Evolutionary conservation across 2,113 vertebrate genomes (phyloP).

Genomic region (Tragulus kanchil): DNA sequence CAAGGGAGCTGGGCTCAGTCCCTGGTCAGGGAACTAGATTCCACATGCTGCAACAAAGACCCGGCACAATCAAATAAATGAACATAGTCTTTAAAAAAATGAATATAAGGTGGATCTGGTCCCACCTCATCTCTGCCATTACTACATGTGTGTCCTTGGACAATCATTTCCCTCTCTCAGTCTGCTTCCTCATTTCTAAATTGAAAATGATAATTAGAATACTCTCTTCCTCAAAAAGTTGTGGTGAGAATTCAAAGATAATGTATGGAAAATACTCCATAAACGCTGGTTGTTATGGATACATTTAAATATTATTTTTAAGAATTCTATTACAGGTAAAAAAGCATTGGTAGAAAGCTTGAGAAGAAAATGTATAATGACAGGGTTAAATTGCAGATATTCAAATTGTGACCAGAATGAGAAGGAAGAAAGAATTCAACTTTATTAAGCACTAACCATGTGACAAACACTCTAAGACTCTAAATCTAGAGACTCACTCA

Average conservation of each 20-base stretch:
- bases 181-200: neutral
- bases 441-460: neutral
- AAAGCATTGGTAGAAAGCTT: neutral
- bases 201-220: neutral
- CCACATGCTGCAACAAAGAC: neutral
- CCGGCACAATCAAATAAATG: neutral
- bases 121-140: neutral
- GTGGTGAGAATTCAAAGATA: conserved; percentile 13
- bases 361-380: conserved; percentile 47
- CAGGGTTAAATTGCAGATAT: neutral
- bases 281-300: neutral
- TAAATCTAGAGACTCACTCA: neutral
- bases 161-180: neutral
- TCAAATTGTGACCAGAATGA: conserved; percentile 32
- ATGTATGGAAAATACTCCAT: neutral
- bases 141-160: neutral
- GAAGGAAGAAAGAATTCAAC: conserved; percentile 14
- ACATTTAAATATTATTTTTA: conserved; percentile 44
- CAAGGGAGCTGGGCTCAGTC: neutral
- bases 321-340: neutral
- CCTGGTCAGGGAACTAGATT: neutral
- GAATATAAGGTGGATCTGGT: neutral
- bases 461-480: neutral
- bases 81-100: neutral
- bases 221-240: neutral